Conservation (phyloP, 2,888 invertebrate genomes). For the Melinaea menophilus region DNA sequence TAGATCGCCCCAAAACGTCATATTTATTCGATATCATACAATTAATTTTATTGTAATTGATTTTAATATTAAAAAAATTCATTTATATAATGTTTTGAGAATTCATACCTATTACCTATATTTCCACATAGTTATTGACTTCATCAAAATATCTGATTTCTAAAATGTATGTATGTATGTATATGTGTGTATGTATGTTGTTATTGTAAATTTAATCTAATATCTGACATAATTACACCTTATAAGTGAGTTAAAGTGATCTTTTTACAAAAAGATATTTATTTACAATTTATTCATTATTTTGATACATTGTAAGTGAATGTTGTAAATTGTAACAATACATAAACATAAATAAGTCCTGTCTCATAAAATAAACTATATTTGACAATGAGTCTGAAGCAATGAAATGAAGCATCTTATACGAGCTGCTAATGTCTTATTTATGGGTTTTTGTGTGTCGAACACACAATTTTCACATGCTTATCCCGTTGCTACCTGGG, state of each 20-base stretch:
- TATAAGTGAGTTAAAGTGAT: conserved; percentile 9
- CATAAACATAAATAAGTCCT: conserved; percentile 24
- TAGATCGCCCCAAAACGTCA: conserved; percentile 36
- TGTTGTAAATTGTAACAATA: neutral
- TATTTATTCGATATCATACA: neutral
- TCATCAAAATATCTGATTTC: too few relatives aligned
- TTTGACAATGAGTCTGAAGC: conserved; percentile 53
- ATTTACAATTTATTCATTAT: neutral
- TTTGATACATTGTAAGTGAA: conserved; percentile 1
- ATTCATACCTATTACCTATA: too few relatives aligned
- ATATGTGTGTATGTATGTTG: too few relatives aligned
- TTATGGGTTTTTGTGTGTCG: conserved; percentile 65
- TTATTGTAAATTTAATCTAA: too few relatives aligned
- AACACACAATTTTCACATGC: conserved; percentile 72
- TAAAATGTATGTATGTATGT: too few relatives aligned
- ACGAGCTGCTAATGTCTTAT: conserved; percentile 75
- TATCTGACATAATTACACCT: too few relatives aligned
- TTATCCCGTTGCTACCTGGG: conserved; percentile 60
- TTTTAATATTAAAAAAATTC: conserved; percentile 16
- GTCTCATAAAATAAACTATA: conserved; percentile 46
- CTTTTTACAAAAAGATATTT: neutral
- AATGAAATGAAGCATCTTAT: conserved; percentile 57
- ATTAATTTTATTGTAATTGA: conserved; percentile 41
- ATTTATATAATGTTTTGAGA: neutral
- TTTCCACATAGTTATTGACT: too few relatives aligned